Conservation (phyloP, 2,888 invertebrate species). For the Spisula subtruncata region DNA sequence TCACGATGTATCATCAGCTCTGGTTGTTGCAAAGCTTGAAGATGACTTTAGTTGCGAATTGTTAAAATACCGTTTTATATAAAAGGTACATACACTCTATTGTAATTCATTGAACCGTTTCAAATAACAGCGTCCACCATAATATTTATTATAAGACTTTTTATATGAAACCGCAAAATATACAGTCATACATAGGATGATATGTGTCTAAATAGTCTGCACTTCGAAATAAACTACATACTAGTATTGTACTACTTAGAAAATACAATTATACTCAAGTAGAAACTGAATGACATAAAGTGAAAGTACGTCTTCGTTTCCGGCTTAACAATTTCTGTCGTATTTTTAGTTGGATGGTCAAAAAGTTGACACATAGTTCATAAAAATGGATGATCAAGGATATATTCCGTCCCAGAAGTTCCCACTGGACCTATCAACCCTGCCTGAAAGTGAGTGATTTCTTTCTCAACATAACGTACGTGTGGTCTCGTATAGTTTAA, state of each 20-base stretch:
- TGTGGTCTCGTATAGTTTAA: neutral
- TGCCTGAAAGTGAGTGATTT: neutral
- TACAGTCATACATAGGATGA: neutral
- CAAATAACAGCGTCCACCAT: neutral
- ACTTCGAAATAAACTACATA: neutral
- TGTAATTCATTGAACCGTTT: neutral
- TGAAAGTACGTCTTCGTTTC: neutral
- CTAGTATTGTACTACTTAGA: neutral
- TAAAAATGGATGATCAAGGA: neutral
- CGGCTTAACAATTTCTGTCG: neutral
- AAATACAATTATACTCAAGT: neutral
- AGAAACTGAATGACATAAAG: neutral
- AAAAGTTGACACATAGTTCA: neutral
- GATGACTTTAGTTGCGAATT: too few relatives aligned
- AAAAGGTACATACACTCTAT: neutral
- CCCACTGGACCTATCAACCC: neutral
- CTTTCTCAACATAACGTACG: neutral
- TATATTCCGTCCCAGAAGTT: neutral
- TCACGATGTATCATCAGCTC: too few relatives aligned
- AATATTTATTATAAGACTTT: neutral
- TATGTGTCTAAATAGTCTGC: neutral
- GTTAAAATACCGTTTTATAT: neutral
- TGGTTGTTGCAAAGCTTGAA: too few relatives aligned
- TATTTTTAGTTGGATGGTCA: neutral
- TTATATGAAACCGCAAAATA: neutral